Evolutionary conservation across 2,113 vertebrate species (phyloP), one percentile per base, ranked within the genome.

Genomic region (Python bivittatus): DNA sequence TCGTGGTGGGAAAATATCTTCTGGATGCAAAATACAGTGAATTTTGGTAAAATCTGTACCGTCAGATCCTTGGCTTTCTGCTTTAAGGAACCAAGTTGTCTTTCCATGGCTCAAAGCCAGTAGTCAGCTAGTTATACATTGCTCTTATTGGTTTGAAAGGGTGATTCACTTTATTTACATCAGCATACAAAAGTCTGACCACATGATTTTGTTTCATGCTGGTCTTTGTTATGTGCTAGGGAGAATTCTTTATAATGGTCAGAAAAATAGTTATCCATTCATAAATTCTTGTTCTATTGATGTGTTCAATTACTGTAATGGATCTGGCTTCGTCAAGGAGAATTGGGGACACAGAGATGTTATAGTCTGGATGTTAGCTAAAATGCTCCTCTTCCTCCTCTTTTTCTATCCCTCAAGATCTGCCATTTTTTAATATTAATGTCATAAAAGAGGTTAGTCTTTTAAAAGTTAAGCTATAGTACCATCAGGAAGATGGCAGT

Each of bases 301-400:
- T 92, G 90, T 88, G 61, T 86, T 96, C 93, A 95, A 96, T 96
- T 97, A 97, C 94, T 96, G 94, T 96, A 96, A 97, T 97, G 93
- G 92, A 42, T 94, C 94, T 93, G 94, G 94, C 96, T 93, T 96
- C 94, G 94, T 96, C 96, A 95, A 90, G 92, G 93, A 94, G 93
- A 95, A 95, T 52, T 94, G 93, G 95, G 94, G 95, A 94, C 44
- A 29, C 94, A 92, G 93, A 84, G 22, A 94, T 93, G 88, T 92
- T 86, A 85, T 93, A 95, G 88, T 33, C 91, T 97, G 96, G 94
- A 93, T 94, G 88, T 27, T 91, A 93, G 94, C 93, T 38, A 9
- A 92, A 94, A 92, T 89, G 88, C 54, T 57, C 90, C 23, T 92
- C 86, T 58, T 57, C 52, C 29, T 1, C 68, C n/a, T 72, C 64